These are phyloP conservation scores for Acridotheres tristis DNA, from an alignment of 2,797 vertebrate genomes.

Conservation along the genomic window DNA sequence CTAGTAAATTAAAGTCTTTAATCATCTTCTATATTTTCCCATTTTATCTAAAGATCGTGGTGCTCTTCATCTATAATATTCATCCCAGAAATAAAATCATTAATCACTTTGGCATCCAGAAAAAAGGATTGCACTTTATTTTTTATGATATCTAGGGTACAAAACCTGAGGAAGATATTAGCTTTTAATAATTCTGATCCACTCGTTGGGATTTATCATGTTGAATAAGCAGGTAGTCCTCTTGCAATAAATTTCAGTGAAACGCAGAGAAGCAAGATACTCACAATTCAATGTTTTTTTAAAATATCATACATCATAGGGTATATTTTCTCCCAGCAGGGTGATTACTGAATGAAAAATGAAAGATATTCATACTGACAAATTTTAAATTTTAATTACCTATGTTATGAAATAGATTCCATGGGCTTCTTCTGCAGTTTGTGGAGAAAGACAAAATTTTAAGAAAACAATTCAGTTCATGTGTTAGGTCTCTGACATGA, in stretches of 20 bases:
- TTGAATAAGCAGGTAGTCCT: background rate
- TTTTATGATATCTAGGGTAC: background rate
- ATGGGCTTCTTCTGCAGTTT: background rate
- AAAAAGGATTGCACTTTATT: constrained; percentile 36
- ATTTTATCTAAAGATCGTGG: constrained; percentile 30
- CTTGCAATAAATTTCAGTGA: background rate
- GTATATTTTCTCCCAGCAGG: background rate
- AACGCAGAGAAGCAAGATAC: background rate
- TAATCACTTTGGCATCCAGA: constrained; percentile 57
- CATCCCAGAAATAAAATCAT: constrained; percentile 57
- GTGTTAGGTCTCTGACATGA: background rate
- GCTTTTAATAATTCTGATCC: constrained; percentile 62
- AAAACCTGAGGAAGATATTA: constrained; percentile 41
- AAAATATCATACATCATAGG: background rate
- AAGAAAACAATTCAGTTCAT: background rate
- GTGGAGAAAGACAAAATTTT: background rate
- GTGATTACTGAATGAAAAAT: background rate
- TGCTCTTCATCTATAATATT: constrained; percentile 41
- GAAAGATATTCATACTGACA: background rate
- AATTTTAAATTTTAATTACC: background rate
- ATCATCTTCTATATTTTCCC: constrained; percentile 39
- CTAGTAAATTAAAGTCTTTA: constrained; percentile 72
- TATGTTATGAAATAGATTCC: background rate
- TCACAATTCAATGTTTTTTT: background rate
- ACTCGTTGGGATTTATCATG: background rate